Base-by-base conservation (phyloP, 1,140 invertebrate species). In the Orchestia grillus region DNA sequence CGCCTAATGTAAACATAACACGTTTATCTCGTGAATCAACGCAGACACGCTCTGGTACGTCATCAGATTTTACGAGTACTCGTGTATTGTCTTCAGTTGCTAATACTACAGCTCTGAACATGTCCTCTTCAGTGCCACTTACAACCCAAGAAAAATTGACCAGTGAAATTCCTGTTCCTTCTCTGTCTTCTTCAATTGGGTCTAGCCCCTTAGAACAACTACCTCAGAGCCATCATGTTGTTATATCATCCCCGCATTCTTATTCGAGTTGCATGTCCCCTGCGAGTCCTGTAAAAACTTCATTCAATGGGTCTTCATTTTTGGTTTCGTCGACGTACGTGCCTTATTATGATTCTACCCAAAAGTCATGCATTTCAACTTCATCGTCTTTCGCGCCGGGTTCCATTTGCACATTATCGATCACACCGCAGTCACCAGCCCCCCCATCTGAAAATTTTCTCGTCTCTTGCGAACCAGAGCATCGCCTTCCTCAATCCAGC, bases 251-350 rank as follows among this genome's bases (percentile, higher is more conserved):
- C 53, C 41, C 53, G 43, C 77, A 8, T 96, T 62, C 57, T 11
- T 62, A 44, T 62, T 95, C 95, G 43, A 45, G 19, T 57, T 95
- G 43, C 44, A 44, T 77, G 43, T 53, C 95, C 11, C 88, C 43
- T 77, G 47, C 88, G 4, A 44, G 43, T 92, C 45, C 42, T 44
- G 47, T 90, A 96, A 95, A 16, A 77, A 77, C 96, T 53, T 53
- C 90, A 95, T 88, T n/a, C 45, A 53, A 96, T 47, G 44, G 41
- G 23, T 92, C 88, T 96, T 28, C 77, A 95, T 96, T 96, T 0
- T 42, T 47, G 42, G 62, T 95, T 95, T 45, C 88, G 62, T 92
- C 94, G 11, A 44, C 42, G 47, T 92, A 77, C 62, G 62, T 15
- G 62, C 62, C 62, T 77, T 23, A 77, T 23, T 3, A 77, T 23